Base-by-base conservation (phyloP, 2,888 invertebrate species). In the Eueremaeus valkanovi region DNA sequence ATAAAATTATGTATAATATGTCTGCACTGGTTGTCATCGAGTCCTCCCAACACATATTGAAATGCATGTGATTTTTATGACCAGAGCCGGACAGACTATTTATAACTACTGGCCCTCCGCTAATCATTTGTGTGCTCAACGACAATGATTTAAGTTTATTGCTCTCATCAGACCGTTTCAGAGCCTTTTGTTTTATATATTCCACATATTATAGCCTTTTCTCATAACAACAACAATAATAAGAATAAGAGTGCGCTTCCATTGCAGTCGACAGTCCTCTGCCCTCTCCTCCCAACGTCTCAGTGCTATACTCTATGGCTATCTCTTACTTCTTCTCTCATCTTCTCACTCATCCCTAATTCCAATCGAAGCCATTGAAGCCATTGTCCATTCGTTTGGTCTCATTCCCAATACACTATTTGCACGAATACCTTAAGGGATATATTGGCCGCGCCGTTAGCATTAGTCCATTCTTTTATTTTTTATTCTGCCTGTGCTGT, bases 41-140 rank as follows among this genome's bases (percentile, higher is more conserved):
- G 18, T 55, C 55, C 55, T 55, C 55, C 55, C 55, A 55, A 45
- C n/a, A 45, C 45, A 45, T 27, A 55, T 55, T 24, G 55, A 55
- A 55, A 55, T 55, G 55, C 55, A 55, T 55, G 55, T 55, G 55
- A 55, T 55, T 55, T 51, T 55, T 55, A 55, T 55, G 55, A 24
- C 24, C 55, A 55, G 55, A 9, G 45, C 45, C 24, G 24, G 55
- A 27, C 55, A 55, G 8, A 55, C 55, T 55, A 55, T 55, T 55
- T 55, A 55, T 55, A 55, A 55, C 55, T 55, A 9, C 24, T 27
- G 16, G 45, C 16, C 45, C 45, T 45, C 45, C 18, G 3, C 55
- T 55, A 55, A 55, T 55, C 21, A 55, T 55, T 55, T 18, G 18
- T 16, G 55, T 55, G 55, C 55, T 55, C 21, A 55, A 55, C 13